Evolutionary conservation across 2,113 vertebrate genomes (phyloP).

Genomic region (Anthoscopus minutus): DNA sequence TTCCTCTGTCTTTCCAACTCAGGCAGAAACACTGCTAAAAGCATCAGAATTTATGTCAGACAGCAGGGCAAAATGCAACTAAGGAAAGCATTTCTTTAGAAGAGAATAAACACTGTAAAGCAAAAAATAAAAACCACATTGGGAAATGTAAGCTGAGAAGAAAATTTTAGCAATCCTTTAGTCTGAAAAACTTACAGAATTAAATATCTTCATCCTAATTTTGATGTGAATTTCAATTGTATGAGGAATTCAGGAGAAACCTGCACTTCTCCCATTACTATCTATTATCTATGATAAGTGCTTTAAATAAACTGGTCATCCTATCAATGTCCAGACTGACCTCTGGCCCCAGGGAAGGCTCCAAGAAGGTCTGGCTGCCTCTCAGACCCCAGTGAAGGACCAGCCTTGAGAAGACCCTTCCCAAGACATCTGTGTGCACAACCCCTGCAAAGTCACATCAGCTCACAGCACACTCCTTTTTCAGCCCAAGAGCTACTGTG

Average conservation of each 20-base stretch:
- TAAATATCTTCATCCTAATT: neutral
- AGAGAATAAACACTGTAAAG: neutral
- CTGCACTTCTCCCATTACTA: neutral
- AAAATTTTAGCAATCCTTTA: neutral
- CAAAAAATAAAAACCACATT: neutral
- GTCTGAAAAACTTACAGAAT: neutral
- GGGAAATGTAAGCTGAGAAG: neutral
- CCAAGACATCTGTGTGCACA: neutral
- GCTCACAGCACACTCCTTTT: neutral
- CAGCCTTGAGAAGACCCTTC: neutral
- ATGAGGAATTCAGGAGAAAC: neutral
- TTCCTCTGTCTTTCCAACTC: neutral
- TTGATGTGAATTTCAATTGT: neutral
- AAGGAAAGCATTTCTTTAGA: neutral
- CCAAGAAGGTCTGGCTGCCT: neutral
- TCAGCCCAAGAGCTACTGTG: neutral
- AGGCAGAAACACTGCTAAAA: slow-evolving; percentile 1
- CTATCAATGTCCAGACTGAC: neutral
- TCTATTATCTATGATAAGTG: neutral
- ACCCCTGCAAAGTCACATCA: neutral
- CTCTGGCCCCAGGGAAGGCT: neutral
- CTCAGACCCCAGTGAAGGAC: neutral
- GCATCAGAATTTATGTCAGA: neutral
- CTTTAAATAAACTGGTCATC: neutral
- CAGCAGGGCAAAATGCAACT: neutral